A percentile compares a stretch with the other conserved stretches of the same genome.
phyloP scores from a whole-genome alignment of 2,113 vertebrate genomes.

The Chaetodon auriga region DNA sequence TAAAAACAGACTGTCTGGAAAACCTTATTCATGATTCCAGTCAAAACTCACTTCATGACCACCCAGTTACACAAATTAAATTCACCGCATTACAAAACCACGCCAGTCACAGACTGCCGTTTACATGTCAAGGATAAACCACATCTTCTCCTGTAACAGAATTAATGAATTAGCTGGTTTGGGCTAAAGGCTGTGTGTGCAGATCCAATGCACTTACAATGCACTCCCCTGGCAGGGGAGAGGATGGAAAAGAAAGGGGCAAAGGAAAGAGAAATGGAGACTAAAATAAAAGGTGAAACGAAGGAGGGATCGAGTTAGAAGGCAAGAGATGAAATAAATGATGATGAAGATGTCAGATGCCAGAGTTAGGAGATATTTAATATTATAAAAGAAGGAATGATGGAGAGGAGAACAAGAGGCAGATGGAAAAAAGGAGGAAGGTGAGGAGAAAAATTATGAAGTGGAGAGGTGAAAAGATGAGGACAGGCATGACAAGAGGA shows the following conservation, averaged over 20 bases:
- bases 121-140: slow-evolving; percentile 33
- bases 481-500: neutral
- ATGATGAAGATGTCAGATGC: neutral
- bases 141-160: slow-evolving; percentile 10
- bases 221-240: neutral
- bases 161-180: slow-evolving; percentile 35
- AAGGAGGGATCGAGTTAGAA: neutral
- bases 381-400: neutral
- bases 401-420: too few species aligned
- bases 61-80: slow-evolving; percentile 48
- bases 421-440: neutral
- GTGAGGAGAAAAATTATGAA: neutral
- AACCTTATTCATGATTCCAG: neutral
- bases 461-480: neutral
- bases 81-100: slow-evolving; percentile 32
- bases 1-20: slow-evolving; percentile 23
- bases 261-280: neutral
- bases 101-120: neutral
- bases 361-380: neutral
- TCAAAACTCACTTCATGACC: slow-evolving; percentile 37
- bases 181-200: neutral
- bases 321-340: neutral
- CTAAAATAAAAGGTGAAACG: neutral
- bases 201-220: slow-evolving; percentile 11
- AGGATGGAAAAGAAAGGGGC: neutral